Evolutionary conservation across 2,113 vertebrate genomes (phyloP), one percentile per base, ranked within the genome.

Genomic region (Prunella himalayana): DNA sequence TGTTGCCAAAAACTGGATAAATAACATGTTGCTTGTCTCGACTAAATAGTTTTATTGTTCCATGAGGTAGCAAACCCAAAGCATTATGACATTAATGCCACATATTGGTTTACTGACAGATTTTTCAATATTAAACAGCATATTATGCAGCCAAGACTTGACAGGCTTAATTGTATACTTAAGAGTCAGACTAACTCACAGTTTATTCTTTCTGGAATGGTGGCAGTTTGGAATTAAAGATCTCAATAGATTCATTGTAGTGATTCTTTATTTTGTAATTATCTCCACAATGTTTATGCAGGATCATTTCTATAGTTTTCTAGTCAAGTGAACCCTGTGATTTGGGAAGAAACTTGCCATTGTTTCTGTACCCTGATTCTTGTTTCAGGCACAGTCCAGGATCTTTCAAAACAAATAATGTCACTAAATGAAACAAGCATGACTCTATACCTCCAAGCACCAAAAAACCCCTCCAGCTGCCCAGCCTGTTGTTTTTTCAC

Each of bases 91-190:
- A 66, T 92, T 95, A 96, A 85, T 92, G 70, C 63, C 76, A 51
- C 54, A n/a, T 88, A 37, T 8, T 86, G 60, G 44, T 94, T 95
- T 71, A 63, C 60, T 94, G 92, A 86, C 82, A 95, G 90, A 91
- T 87, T 97, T 96, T 94, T 95, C 87, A 88, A 88, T 97, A 95
- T 90, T 95, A 97, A 97, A 95, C 82, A 95, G 80, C 82, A 37
- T 85, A 90, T 95, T 94, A 96, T 54, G 63, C 69, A 92, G 80
- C 85, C 92, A 72, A 86, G 90, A 84, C 80, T 93, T 94, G 93
- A 51, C 69, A 94, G 73, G 76, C 84, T 97, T 97, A 97, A 97
- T 97, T 96, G 88, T 82, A 76, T 92, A 54, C 54, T 96, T 95
- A 82, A 69, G 85, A 97, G 95, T 96, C 97, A 86, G 91, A 49